Conservation (phyloP, 2,113 vertebrate genomes). For the Nothocercus nigrocapillus region DNA sequence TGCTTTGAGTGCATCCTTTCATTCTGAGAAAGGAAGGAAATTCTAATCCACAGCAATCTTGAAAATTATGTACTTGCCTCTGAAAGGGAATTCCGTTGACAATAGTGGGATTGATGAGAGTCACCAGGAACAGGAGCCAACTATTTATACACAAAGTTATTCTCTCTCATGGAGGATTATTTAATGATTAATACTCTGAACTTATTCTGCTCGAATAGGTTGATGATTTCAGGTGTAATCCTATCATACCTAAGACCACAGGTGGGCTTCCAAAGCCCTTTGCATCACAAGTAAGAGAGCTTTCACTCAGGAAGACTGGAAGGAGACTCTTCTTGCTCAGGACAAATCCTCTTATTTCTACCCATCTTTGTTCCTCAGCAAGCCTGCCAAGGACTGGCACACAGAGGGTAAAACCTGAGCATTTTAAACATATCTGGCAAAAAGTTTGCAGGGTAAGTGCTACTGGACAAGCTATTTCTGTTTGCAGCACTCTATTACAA, state of each 20-base stretch:
- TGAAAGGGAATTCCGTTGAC: not conserved
- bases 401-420: not conserved
- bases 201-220: too few relatives aligned
- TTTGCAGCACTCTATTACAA: not conserved
- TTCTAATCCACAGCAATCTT: not conserved
- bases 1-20: not conserved
- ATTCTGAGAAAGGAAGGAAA: not conserved
- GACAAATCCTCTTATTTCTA: not conserved
- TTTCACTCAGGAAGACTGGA: not conserved
- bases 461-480: not conserved
- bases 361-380: not conserved
- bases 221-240: not conserved
- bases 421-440: not conserved
- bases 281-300: not conserved
- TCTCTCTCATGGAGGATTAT: not conserved
- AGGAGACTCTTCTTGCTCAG: not conserved
- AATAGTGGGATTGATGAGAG: not conserved
- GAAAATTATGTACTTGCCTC: not conserved
- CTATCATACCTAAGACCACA: not conserved
- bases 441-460: not conserved
- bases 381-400: fast-evolving
- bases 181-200: not conserved
- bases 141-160: not conserved
- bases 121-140: not conserved
- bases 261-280: not conserved